A percentile compares a stretch with the other conserved stretches of the same genome.
phyloP scores from a whole-genome alignment of 35 echinoderm and acorn worm genomes.

The Acanthaster planci region DNA sequence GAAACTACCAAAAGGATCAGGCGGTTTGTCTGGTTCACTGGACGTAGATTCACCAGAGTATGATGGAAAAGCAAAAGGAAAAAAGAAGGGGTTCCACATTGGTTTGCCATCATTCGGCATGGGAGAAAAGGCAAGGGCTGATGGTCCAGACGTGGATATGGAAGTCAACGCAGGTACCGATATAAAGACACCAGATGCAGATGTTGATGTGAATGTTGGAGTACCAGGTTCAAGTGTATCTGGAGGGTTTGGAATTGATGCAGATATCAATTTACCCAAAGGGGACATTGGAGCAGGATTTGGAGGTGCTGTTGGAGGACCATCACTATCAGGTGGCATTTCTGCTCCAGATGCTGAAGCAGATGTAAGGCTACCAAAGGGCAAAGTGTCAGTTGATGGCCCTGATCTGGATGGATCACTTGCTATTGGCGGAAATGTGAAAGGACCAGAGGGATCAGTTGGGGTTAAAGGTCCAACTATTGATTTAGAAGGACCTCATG shows the following conservation, averaged over 20 bases:
- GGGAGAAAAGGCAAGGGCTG: neutral
- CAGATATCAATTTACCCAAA: neutral
- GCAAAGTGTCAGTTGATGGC: neutral
- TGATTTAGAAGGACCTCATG: constrained; percentile 44
- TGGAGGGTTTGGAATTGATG: neutral
- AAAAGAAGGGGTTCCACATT: constrained; percentile 11
- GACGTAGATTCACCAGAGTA: constrained; percentile 61
- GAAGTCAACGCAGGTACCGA: constrained; percentile 25
- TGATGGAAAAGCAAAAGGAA: constrained; percentile 22
- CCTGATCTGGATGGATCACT: neutral
- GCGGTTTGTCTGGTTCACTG: constrained; percentile 19
- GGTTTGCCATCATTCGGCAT: neutral
- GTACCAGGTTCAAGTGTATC: constrained; percentile 30
- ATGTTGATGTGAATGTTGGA: constrained; percentile 41
- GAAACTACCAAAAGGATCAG: constrained; percentile 15
- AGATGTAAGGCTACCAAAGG: constrained; percentile 1
- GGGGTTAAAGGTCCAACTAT: constrained; percentile 7
- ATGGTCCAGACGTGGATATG: constrained; percentile 22
- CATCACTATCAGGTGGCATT: constrained; percentile 48
- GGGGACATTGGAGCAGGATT: neutral
- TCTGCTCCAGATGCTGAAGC: constrained; percentile 35
- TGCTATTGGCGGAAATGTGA: neutral
- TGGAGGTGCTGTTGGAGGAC: too few relatives aligned
- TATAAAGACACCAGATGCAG: constrained; percentile 39
- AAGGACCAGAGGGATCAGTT: constrained; percentile 27